Percentiles rank a stretch among this genome's conserved stretches.
Conservation (phyloP, 2,113 vertebrate species). For the Coryphaenoides rupestris region DNA sequence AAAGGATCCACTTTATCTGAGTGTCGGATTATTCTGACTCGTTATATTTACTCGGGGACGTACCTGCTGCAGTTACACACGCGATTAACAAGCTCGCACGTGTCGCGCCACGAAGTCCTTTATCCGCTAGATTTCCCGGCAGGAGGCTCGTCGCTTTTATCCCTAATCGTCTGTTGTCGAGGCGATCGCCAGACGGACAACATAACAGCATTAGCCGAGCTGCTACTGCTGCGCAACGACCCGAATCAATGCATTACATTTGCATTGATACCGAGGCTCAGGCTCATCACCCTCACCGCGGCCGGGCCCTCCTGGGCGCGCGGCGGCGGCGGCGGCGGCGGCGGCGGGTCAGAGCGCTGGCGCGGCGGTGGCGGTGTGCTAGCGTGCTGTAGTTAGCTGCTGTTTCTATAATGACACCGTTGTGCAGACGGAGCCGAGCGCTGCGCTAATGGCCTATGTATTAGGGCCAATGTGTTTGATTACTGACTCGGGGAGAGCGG, state of each 20-base stretch:
- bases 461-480: slow-evolving; percentile 74
- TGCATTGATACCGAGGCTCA: slow-evolving; percentile 42
- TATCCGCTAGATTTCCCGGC: slow-evolving; percentile 1
- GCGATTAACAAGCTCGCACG: slow-evolving; percentile 1
- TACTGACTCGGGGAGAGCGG: slow-evolving; percentile 65
- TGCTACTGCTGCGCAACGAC: slow-evolving; percentile 56
- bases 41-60: too few species aligned
- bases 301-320: too few species aligned
- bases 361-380: slow-evolving; percentile 50
- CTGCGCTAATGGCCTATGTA: slow-evolving; percentile 69
- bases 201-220: slow-evolving; percentile 55
- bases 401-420: slow-evolving; percentile 71
- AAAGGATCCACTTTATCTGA: too few species aligned
- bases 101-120: neutral
- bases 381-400: slow-evolving; percentile 38
- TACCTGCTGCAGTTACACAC: neutral
- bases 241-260: slow-evolving; percentile 51
- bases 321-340: neutral
- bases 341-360: slow-evolving; percentile 59
- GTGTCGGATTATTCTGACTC: slow-evolving; percentile 30
- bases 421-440: slow-evolving; percentile 70
- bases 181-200: slow-evolving; percentile 40
- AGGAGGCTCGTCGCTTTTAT: slow-evolving; percentile 54
- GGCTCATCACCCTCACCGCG: slow-evolving; percentile 26
- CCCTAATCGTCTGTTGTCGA: slow-evolving; percentile 55